phyloP scores from a whole-genome alignment of 2,113 vertebrate genomes.

The Macheiramphus alcinus region DNA sequence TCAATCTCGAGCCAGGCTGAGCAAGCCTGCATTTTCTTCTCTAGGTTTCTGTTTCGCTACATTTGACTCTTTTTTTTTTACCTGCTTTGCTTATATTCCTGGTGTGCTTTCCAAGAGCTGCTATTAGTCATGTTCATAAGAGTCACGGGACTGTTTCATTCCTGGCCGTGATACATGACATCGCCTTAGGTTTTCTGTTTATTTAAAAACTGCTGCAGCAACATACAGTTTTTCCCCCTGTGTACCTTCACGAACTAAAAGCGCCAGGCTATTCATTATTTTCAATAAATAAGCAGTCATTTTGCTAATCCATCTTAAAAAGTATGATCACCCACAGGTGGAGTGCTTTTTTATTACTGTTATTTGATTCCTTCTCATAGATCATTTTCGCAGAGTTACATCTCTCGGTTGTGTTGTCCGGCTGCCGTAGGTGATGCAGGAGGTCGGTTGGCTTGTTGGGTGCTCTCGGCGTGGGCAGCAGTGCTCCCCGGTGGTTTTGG shows the following conservation, averaged over 20 bases:
- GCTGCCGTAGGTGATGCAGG: neutral
- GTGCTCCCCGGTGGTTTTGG: neutral
- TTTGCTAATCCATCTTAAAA: constrained; percentile 57
- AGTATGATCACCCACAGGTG: constrained; percentile 16
- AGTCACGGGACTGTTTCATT: neutral
- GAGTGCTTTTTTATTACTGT: constrained; percentile 19
- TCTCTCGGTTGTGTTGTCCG: rapidly evolving
- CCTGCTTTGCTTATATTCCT: neutral
- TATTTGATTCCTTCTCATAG: neutral
- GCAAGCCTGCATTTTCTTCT: neutral
- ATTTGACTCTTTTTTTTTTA: neutral
- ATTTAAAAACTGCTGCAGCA: constrained; percentile 34
- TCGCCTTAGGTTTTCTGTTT: neutral
- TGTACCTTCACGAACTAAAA: neutral
- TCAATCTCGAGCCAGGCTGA: neutral
- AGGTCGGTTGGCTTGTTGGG: rapidly evolving
- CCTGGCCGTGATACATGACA: constrained; percentile 11
- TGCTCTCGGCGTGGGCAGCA: rapidly evolving
- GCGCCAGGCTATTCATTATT: constrained; percentile 30
- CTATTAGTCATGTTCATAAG: neutral
- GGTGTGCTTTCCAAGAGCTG: constrained; percentile 31
- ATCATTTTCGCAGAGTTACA: neutral
- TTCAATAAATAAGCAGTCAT: constrained; percentile 48
- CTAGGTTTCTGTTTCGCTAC: neutral
- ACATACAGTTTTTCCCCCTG: neutral